Evolutionary conservation across 2,113 vertebrate species (phyloP), one percentile per base, ranked within the genome.

Genomic region (Pollachius pollachius): DNA sequence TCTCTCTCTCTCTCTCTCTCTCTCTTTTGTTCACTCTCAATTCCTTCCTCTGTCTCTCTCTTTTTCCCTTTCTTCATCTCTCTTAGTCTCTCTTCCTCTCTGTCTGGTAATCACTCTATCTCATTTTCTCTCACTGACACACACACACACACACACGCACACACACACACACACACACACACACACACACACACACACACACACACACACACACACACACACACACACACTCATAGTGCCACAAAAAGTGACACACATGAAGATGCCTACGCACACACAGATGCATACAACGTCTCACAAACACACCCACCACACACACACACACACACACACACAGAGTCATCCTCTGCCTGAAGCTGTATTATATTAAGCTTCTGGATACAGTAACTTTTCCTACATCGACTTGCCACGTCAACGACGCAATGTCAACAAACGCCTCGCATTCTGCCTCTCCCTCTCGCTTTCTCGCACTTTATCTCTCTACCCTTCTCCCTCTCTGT

Each of bases 361-460:
- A 77, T 75, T 63, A 64, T 82, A 83, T 78, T 80, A 84, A 81
- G 52, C 65, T 34, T 34, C 62, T 73, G 75, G 65, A 70, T 48
- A 72, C 77, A 65, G 65, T 68, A 76, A 67, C 52, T 69, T 69
- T 56, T 48, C 66, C 62, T 81, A 63, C 75, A 80, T 67, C 77
- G 73, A 74, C 67, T 67, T 79, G 80, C 81, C 81, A 84, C 78
- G 74, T 88, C 85, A 81, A 74, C 82, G 60, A 34, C 72, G 57
- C 64, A 75, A 62, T 76, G n/a, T 78, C 73, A 83, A 77, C 81
- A 72, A 67, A 23, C 57, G 1, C 77, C 63, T 72, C 64, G 52
- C 17, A 27, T 3, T 65, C 3, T 78, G 25, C 59, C 13, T 34
- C 52, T 62, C 25, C 70, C 19, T 59, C 68, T 72, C 52, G 52